A percentile compares a stretch with the other conserved stretches of the same genome.
phyloP scores from a whole-genome alignment of 2,888 invertebrate genomes.

The Cacoxenus indagator region DNA sequence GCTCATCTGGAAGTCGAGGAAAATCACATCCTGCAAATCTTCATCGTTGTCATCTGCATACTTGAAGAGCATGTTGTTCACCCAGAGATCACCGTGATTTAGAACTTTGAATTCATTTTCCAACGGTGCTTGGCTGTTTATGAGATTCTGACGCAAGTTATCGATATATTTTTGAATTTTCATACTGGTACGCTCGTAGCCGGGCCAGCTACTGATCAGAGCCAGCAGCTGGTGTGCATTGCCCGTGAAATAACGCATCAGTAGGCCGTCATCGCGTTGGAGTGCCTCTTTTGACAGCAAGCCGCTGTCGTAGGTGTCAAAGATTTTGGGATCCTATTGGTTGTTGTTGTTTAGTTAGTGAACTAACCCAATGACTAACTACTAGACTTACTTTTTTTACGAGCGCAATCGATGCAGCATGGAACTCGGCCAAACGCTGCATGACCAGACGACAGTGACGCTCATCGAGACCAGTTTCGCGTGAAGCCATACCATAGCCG shows the following conservation, averaged over 20 bases:
- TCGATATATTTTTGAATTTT: constrained; percentile 56
- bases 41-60: constrained; percentile 49
- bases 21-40: constrained; percentile 45
- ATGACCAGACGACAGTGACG: constrained; percentile 72
- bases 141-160: constrained; percentile 47
- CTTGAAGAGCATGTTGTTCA: constrained; percentile 72
- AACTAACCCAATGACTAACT: no score
- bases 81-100: constrained; percentile 73
- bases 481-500: constrained; percentile 72
- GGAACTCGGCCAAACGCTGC: constrained; percentile 73
- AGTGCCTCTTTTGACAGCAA: constrained; percentile 50
- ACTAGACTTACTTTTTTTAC: constrained; percentile 70
- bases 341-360: no score
- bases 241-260: constrained; percentile 48
- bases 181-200: constrained; percentile 68
- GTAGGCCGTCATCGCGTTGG: constrained; percentile 41
- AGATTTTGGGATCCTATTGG: constrained; percentile 50
- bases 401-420: constrained; percentile 73
- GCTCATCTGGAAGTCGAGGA: constrained; percentile 66
- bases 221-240: constrained; percentile 52
- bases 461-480: constrained; percentile 73
- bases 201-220: constrained; percentile 68
- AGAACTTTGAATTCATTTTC: constrained; percentile 67
- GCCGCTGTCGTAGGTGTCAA: constrained; percentile 47
- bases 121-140: constrained; percentile 48